Evolutionary conservation across 2,888 invertebrate species (phyloP).

Genomic region (Limnephilus marmoratus): DNA sequence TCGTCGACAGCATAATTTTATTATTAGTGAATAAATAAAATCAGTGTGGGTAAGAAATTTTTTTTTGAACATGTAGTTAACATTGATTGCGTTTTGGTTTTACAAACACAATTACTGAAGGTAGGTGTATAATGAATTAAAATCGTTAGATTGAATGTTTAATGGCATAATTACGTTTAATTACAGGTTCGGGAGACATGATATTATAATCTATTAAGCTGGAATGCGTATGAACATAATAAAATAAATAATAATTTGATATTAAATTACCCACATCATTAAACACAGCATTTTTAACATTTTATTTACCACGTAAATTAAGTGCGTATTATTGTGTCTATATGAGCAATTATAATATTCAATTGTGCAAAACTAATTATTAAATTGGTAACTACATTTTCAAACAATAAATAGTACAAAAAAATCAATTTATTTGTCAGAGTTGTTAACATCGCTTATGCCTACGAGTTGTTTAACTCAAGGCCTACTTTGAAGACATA

Average conservation of each 20-base stretch:
- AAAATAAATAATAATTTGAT: background rate
- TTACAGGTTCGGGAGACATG: background rate
- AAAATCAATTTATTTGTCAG: no score
- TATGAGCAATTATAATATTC: no score
- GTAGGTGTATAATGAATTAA: conserved; percentile 20
- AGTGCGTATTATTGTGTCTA: background rate
- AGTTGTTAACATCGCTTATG: no score
- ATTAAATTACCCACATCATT: background rate
- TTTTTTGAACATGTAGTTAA: background rate
- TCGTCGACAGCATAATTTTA: no score
- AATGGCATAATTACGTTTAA: background rate
- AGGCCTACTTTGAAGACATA: no score
- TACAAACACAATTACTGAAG: background rate
- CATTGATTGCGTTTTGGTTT: background rate
- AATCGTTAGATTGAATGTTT: background rate
- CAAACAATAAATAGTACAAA: background rate
- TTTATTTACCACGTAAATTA: background rate
- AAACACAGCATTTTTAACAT: background rate
- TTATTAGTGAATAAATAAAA: background rate
- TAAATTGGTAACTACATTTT: background rate
- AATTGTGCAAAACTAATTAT: background rate
- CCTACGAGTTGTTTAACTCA: no score
- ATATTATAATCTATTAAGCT: background rate
- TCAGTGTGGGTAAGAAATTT: background rate
- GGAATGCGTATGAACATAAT: background rate